Percentiles rank a stretch among this genome's conserved stretches.
phyloP scores from a whole-genome alignment of 2,797 vertebrate genomes.

The Smutsia temminckii region DNA sequence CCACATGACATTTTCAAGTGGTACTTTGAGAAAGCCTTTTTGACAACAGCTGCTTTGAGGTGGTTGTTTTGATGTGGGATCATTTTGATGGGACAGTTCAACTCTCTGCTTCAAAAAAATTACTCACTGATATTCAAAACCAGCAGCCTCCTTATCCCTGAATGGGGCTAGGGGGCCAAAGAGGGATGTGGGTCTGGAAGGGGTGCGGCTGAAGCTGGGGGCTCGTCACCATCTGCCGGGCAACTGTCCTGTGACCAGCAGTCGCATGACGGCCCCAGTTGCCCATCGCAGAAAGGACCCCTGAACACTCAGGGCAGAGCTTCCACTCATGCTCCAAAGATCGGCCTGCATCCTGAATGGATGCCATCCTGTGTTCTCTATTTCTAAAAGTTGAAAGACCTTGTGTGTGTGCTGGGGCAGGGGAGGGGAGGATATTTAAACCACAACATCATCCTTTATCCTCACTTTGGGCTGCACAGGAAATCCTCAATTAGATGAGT shows the following conservation, averaged over 20 bases:
- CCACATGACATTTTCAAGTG: background rate
- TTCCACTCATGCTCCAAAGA: background rate
- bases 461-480: slow-evolving; percentile 59
- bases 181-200: background rate
- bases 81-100: slow-evolving; percentile 37
- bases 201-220: background rate
- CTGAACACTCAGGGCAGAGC: background rate
- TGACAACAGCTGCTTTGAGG: slow-evolving; percentile 62
- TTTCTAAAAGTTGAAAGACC: slow-evolving; percentile 61
- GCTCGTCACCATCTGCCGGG: background rate
- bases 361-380: slow-evolving; percentile 20
- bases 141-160: background rate
- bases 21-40: slow-evolving; percentile 46
- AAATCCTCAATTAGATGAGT: slow-evolving; percentile 66
- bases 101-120: slow-evolving; percentile 46
- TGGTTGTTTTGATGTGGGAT: slow-evolving; percentile 72
- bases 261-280: background rate
- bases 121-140: slow-evolving; percentile 23
- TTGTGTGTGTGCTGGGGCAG: background rate
- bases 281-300: background rate
- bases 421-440: slow-evolving; percentile 10
- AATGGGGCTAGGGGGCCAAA: background rate
- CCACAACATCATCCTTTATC: slow-evolving; percentile 59
- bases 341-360: background rate
- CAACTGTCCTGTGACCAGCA: background rate